Percentiles rank a stretch among this genome's conserved stretches.
These are phyloP conservation scores for Drosophila lacicola DNA, from an alignment of 2,888 invertebrate species.

Conservation along the genomic window DNA sequence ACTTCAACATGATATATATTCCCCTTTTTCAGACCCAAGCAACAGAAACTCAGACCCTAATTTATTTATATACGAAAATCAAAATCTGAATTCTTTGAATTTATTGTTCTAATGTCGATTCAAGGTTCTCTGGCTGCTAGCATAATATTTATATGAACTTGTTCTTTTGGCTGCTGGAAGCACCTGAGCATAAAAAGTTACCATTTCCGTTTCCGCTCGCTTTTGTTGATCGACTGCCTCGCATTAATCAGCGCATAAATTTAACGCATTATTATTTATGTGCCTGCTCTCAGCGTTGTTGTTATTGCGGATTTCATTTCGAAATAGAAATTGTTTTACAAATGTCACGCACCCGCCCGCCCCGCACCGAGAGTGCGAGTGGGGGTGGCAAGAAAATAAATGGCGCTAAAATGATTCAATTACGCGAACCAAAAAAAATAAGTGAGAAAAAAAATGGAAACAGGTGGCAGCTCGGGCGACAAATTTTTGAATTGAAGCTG, in stretches of 20 bases:
- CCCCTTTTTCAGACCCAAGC: too few relatives aligned
- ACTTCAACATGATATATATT: too few relatives aligned
- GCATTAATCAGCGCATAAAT: constrained; percentile 79
- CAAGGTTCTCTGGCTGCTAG: constrained; percentile 8
- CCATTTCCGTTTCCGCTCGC: constrained; percentile 31
- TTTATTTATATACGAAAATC: not conserved
- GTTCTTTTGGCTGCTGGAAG: constrained; percentile 43
- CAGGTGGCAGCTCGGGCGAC: constrained; percentile 71
- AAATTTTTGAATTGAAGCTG: constrained; percentile 57
- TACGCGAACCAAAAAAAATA: constrained; percentile 49
- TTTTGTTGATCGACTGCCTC: constrained; percentile 71
- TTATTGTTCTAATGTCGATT: not conserved
- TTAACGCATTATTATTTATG: constrained; percentile 81
- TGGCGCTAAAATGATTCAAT: constrained; percentile 81
- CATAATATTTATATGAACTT: constrained; percentile 65
- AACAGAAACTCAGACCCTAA: too few relatives aligned
- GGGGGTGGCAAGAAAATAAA: constrained; percentile 69
- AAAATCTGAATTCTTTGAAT: not conserved
- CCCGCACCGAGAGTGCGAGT: constrained; percentile 2
- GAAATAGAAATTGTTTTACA: constrained; percentile 79
- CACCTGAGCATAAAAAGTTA: constrained; percentile 65
- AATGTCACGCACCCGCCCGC: constrained; percentile 62
- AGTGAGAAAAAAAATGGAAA: constrained; percentile 45
- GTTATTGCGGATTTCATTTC: constrained; percentile 68
- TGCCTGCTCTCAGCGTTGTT: constrained; percentile 47